Evolutionary conservation across 2,888 invertebrate genomes (phyloP).

Genomic region (Kryphioiulus occultus): DNA sequence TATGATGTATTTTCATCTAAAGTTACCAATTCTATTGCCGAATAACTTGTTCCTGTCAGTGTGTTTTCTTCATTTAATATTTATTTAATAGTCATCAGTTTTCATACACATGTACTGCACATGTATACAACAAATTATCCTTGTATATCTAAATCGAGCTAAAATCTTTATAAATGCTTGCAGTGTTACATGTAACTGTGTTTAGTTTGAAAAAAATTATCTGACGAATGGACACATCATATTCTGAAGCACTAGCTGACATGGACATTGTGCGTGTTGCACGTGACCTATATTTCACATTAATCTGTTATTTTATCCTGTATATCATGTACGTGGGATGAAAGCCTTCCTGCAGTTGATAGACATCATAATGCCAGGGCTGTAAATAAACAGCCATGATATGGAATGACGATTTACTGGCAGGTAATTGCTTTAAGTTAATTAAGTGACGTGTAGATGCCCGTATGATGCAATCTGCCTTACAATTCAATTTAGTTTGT

Average conservation of each 20-base stretch:
- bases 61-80: too few species aligned
- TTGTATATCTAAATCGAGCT: too few species aligned
- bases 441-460: not conserved
- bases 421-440: not conserved
- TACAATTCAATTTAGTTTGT: constrained; percentile 1
- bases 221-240: too few species aligned
- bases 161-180: too few species aligned
- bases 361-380: not conserved
- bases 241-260: too few species aligned
- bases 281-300: not conserved
- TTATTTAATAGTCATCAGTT: too few species aligned
- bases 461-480: not conserved
- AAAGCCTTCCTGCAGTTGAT: not conserved
- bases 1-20: too few species aligned
- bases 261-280: not conserved
- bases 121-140: too few species aligned
- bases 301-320: not conserved
- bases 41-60: too few species aligned
- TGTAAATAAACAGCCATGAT: not conserved
- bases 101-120: too few species aligned
- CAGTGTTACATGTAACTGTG: not conserved
- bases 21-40: too few species aligned
- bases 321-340: not conserved
- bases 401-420: not conserved
- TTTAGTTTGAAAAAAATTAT: not conserved